Evolutionary conservation across 30 jellyfish, hydroid and myxozoan genomes (phyloP).

Genomic region (Aurelia coerulea): DNA sequence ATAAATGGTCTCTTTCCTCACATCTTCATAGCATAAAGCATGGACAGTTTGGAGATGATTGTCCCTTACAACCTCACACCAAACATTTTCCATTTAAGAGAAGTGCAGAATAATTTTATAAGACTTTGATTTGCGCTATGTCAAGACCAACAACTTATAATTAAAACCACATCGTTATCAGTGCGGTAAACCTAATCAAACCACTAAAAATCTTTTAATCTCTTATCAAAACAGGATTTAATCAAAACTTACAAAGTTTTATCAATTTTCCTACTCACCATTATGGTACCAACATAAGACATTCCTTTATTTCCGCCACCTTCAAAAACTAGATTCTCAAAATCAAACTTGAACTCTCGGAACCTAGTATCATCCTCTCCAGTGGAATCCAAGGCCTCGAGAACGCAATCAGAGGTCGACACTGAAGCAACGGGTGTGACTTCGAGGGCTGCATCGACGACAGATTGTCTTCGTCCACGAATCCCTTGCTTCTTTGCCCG

Average conservation of each 20-base stretch:
- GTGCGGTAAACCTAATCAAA: not conserved
- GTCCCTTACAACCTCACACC: no score
- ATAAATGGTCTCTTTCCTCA: no score
- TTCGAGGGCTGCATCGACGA: conserved; percentile 15
- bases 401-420: conserved; percentile 3
- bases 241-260: no score
- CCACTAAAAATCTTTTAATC: not conserved
- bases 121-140: no score
- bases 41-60: no score
- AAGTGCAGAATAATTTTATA: no score
- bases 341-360: conserved; percentile 11
- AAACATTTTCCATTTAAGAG: no score
- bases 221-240: not conserved
- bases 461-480: conserved; percentile 4
- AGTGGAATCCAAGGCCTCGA: not conserved
- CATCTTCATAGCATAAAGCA: no score
- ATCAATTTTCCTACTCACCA: conserved; percentile 20
- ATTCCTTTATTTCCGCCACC: conserved; percentile 81
- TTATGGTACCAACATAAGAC: conserved; percentile 64
- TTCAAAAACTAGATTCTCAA: conserved; percentile 61
- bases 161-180: no score
- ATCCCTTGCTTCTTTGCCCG: not conserved
- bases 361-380: conserved; percentile 1
- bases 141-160: no score
- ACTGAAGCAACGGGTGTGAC: conserved; percentile 6